phyloP scores from a whole-genome alignment of 2,797 vertebrate genomes.

The Platalea minor region DNA sequence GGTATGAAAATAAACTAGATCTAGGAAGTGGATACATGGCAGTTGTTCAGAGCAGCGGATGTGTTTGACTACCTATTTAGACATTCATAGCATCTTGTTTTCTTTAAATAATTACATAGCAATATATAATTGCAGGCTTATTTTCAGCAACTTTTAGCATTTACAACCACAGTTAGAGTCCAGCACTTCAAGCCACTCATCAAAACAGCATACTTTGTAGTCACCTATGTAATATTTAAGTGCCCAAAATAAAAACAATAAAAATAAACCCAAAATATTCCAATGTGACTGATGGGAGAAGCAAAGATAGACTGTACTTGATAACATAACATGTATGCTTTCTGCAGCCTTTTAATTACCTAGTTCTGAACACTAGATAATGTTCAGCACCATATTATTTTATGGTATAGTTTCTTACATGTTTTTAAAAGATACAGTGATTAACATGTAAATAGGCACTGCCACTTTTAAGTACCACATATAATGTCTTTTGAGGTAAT shows the following conservation, averaged over 20 bases:
- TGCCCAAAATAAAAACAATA: no score
- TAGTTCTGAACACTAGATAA: background rate
- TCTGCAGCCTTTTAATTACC: background rate
- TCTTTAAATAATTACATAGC: background rate
- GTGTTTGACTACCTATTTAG: background rate
- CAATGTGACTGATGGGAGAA: background rate
- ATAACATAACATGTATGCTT: background rate
- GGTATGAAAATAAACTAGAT: constrained; percentile 16
- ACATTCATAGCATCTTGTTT: background rate
- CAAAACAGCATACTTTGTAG: background rate
- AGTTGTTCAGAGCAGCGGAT: background rate
- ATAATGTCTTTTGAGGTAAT: background rate
- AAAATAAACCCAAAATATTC: background rate
- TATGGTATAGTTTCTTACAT: background rate
- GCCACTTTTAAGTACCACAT: background rate
- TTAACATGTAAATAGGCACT: background rate
- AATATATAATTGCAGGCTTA: background rate
- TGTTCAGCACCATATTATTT: background rate
- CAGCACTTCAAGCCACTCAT: background rate
- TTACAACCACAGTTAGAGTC: background rate
- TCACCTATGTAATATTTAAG: background rate
- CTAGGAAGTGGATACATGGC: background rate
- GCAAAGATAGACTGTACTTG: background rate
- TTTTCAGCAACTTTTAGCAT: background rate
- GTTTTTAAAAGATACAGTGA: background rate